Percentiles rank a stretch among this genome's conserved stretches.
These are phyloP conservation scores for Homarus gammarus DNA, from an alignment of 2,888 invertebrate genomes.

Conservation along the genomic window DNA sequence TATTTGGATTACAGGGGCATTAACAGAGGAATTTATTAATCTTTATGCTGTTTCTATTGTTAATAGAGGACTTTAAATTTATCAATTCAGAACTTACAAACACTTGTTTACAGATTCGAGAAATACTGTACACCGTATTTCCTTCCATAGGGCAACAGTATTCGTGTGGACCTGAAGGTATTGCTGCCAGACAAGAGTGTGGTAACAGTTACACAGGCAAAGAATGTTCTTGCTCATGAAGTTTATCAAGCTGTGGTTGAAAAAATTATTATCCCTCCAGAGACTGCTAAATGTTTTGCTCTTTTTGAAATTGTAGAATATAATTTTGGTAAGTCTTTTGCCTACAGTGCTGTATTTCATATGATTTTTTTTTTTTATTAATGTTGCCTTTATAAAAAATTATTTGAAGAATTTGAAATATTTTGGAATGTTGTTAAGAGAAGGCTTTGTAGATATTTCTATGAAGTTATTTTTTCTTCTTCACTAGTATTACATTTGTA, in stretches of 20 bases:
- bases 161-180: conserved; percentile 84
- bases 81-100: no score
- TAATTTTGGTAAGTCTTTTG: conserved; percentile 88
- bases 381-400: no score
- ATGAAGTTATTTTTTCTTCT: no score
- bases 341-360: not conserved
- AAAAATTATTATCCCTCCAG: conserved; percentile 89
- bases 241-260: conserved; percentile 93
- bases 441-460: no score
- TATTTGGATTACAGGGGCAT: not conserved
- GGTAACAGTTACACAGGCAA: conserved; percentile 91
- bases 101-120: no score
- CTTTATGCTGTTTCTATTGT: no score
- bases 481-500: no score
- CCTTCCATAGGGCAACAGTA: conserved; percentile 79
- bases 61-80: no score
- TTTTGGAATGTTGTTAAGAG: no score
- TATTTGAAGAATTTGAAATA: no score
- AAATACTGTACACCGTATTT: no score
- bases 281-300: conserved; percentile 93
- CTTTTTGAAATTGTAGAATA: conserved; percentile 98
- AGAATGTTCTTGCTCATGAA: conserved; percentile 92
- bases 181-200: conserved; percentile 95
- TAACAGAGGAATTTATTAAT: not conserved
- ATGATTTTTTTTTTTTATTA: no score